Evolutionary conservation across 2,888 invertebrate species (phyloP).

Genomic region (Ophioninae sp.): DNA sequence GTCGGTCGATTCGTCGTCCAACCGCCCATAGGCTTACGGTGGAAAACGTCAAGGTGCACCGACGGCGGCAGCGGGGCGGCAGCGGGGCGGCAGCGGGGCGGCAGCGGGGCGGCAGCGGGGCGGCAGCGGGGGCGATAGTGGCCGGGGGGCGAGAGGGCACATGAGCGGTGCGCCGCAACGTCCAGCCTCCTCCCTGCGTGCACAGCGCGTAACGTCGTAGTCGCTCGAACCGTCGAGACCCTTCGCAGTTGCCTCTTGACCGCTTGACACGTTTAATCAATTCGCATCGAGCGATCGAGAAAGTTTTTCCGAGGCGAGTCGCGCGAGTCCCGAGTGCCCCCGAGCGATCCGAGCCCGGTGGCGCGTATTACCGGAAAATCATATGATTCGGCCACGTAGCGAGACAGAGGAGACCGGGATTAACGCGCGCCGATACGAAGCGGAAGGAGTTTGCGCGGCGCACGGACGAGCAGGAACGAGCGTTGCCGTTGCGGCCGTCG

Average conservation of each 20-base stretch:
- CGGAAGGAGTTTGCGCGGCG: background rate
- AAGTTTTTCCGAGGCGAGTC: background rate
- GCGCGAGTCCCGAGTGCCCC: background rate
- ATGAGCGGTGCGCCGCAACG: background rate
- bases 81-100: background rate
- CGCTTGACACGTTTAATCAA: background rate
- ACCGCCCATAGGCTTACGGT: background rate
- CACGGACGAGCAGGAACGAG: background rate
- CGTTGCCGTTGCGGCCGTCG: background rate
- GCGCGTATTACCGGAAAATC: background rate
- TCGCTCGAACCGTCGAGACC: background rate
- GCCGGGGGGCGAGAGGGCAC: background rate
- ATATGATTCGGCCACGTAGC: slow-evolving; percentile 48
- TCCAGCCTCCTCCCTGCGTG: background rate
- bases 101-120: background rate
- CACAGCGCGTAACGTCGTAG: background rate
- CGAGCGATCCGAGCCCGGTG: background rate
- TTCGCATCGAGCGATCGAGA: background rate
- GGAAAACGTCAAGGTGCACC: background rate
- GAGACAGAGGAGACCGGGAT: slow-evolving; percentile 38
- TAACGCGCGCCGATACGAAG: slow-evolving; percentile 29
- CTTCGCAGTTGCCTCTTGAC: background rate
- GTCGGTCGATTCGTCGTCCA: no score
- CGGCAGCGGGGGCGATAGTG: background rate
- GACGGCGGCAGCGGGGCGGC: background rate